Percentiles rank a stretch among this genome's conserved stretches.
phyloP scores from a whole-genome alignment of 2,888 invertebrate genomes.

The Habroteleia sp. region DNA sequence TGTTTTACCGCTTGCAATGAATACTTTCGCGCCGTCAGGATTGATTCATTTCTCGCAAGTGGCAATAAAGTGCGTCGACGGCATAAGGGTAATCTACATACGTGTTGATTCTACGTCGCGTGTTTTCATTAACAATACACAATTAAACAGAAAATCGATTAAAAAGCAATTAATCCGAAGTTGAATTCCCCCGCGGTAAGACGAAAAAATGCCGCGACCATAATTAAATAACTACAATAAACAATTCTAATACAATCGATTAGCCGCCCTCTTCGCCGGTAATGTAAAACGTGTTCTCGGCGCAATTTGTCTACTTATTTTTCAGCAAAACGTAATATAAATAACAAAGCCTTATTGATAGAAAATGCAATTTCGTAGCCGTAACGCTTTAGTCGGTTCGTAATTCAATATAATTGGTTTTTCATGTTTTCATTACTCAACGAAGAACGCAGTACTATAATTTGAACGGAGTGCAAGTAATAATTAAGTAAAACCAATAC shows the following conservation, averaged over 20 bases:
- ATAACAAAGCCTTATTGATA: conserved; percentile 58
- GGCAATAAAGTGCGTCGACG: conserved; percentile 30
- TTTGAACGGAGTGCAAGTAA: conserved; percentile 56
- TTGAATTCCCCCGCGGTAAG: neutral
- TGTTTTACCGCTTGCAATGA: conserved; percentile 23
- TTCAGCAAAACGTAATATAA: conserved; percentile 33
- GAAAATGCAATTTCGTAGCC: conserved; percentile 50
- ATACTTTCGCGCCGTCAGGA: conserved; percentile 16
- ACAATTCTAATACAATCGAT: conserved; percentile 38
- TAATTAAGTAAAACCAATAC: conserved; percentile 64
- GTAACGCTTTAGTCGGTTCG: conserved; percentile 57
- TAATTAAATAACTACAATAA: conserved; percentile 24
- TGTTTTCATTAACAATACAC: conserved; percentile 26
- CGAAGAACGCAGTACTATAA: conserved; percentile 54
- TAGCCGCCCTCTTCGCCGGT: conserved; percentile 3
- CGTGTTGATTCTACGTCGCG: conserved; percentile 24
- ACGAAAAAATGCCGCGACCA: neutral
- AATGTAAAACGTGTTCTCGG: conserved; percentile 18
- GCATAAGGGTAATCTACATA: conserved; percentile 21
- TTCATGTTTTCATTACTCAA: conserved; percentile 61
- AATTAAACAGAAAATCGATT: conserved; percentile 26
- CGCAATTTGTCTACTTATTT: conserved; percentile 44
- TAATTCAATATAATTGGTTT: conserved; percentile 63
- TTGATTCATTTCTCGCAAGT: conserved; percentile 34
- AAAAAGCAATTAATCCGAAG: conserved; percentile 25